Evolutionary conservation across 2,888 invertebrate genomes (phyloP), one percentile per base, ranked within the genome.

Genomic region (Sinhomidia bicolor): DNA sequence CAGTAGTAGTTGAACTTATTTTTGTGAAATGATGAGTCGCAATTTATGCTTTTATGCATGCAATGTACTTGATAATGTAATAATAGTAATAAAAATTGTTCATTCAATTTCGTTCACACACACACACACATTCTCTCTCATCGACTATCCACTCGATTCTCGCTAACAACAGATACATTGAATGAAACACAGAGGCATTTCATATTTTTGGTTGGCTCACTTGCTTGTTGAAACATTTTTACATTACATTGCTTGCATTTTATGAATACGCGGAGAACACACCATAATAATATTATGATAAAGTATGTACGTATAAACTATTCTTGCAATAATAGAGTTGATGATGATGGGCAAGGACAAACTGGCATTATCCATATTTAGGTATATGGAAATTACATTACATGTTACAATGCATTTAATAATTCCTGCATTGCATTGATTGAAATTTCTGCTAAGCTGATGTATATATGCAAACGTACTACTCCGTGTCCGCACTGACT

Each of bases 261-360:
- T 44, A 74, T 74, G 71, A 71, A 41, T 71, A 71, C 20, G 36
- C 17, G 71, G 4, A 10, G 10, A 62, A 1, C 1, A 1, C 62
- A 14, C 62, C 26, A 62, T 1, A 26, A 62, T n/a, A 62, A 29
- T 23, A 23, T 23, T 29, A 47, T 47, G 1, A 41, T 71, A 44
- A 71, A 41, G 9, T 71, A 20, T 74, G 12, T n/a, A 47, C 47
- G 20, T 26, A 7, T 32, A 20, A 23, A 23, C 17, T 71, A 41
- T 44, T 71, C 71, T 23, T 44, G 10, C 41, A 36, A 44, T 44
- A 44, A 68, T 36, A 44, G 12, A 12, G 44, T n/a, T 32, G n/a
- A 65, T 68, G 47, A 74, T 74, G 47, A 44, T 74, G 74, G 74
- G 74, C 74, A 74, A 74, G 74, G 74, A 74, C 74, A 44, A 36